Evolutionary conservation across 2,888 invertebrate genomes (phyloP), one percentile per base, ranked within the genome.

Genomic region (Steinernema carpocapsae): DNA sequence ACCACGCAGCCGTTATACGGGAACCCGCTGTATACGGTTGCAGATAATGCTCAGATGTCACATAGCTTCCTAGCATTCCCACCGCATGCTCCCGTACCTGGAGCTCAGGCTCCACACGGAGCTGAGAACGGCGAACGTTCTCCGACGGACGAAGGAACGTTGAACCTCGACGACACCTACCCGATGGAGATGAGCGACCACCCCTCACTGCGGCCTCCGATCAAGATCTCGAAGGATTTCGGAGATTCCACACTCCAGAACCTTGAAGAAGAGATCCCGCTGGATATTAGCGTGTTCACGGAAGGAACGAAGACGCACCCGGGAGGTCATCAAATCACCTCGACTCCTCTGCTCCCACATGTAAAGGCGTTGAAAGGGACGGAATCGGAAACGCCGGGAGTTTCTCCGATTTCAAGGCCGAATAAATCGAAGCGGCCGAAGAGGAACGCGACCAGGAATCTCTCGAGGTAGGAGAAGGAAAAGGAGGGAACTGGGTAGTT

Each of bases 121-220:
- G 4, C 3, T 37, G 37, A 37, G 10, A 10, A 37, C 3, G 37
- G 37, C 37, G 37, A 37, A 37, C 3, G 37, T 6, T 10, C 37
- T 37, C 37, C 37, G 37, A 37, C 52, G 7, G 4, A 7, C 12
- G 52, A n/a, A 22, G 52, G 2, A 22, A 24, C 10, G 52, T n/a
- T 22, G 52, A 52, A 52, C 24, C 52, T 52, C 52, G 52, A 52
- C 12, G 52, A 52, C 52, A 52, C 52, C 22, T 10, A 22, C 52
- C 52, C 52, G 24, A 52, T 52, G 52, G 52, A 52, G 24, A 52
- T 52, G 52, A 52, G 52, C 12, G 52, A 52, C 24, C 52, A 52
- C 12, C 52, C 52, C 22, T 52, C 52, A 12, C 52, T 52, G 12
- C 19, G 24, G 24, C 52, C 52, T 52, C 52, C 52, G 1, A 10